Conservation (phyloP, 2,113 vertebrate species). For the Octodon degus region DNA sequence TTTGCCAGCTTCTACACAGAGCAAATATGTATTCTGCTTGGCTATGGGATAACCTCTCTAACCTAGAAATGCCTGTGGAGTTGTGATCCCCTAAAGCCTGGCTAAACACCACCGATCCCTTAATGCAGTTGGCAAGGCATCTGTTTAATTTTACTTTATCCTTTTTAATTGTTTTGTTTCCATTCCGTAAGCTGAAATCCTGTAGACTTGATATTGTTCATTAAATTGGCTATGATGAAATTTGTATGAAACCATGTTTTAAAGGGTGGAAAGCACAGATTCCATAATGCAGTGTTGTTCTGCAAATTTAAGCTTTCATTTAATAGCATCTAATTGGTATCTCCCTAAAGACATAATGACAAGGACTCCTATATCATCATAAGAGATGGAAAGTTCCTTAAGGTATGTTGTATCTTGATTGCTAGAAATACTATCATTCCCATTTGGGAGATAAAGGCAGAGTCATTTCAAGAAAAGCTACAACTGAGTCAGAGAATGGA, state of each 20-base stretch:
- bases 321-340: not conserved
- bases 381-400: conserved; percentile 2
- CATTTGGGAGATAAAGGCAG: not conserved
- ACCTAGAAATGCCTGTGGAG: not conserved
- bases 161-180: not conserved
- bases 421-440: conserved; percentile 25
- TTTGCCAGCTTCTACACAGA: conserved; percentile 13
- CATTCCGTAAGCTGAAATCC: not conserved
- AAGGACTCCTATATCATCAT: not conserved
- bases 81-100: not conserved
- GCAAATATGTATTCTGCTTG: conserved; percentile 30
- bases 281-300: not conserved
- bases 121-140: not conserved
- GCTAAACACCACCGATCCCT: not conserved
- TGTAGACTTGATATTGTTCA: not conserved
- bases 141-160: conserved; percentile 41
- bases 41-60: not conserved
- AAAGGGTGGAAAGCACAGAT: not conserved
- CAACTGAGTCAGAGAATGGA: conserved; percentile 27
- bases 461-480: conserved; percentile 56
- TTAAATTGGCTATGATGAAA: not conserved
- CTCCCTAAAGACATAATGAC: not conserved
- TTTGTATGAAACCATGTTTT: not conserved
- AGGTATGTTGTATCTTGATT: not conserved
- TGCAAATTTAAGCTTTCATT: conserved; percentile 1